These are phyloP conservation scores for Caenorhabditis imperialis DNA, from an alignment of 2,888 invertebrate genomes.

Conservation along the genomic window DNA sequence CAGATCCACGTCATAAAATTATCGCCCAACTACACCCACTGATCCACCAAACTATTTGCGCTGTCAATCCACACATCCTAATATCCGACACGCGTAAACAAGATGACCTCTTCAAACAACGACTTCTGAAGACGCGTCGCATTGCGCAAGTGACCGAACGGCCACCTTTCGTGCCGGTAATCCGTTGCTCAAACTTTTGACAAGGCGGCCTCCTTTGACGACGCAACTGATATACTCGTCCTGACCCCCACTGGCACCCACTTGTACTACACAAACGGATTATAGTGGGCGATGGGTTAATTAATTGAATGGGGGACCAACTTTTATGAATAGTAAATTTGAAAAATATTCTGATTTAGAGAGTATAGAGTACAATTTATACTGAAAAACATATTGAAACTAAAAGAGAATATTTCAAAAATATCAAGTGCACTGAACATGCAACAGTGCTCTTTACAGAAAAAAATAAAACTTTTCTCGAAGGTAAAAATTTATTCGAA, in stretches of 20 bases:
- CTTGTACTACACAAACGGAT: conserved; percentile 45
- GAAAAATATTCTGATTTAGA: background rate
- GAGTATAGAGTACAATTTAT: background rate
- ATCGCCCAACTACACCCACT: no score
- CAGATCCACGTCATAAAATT: no score
- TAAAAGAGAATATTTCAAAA: conserved; percentile 1
- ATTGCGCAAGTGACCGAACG: conserved; percentile 21
- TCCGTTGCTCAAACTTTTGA: conserved; percentile 54
- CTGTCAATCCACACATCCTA: no score
- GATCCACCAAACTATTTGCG: no score
- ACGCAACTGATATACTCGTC: conserved; percentile 50
- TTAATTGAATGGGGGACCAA: background rate
- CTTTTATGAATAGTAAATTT: background rate
- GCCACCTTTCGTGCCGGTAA: conserved; percentile 28
- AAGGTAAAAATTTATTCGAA: background rate
- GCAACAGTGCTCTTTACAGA: conserved; percentile 23
- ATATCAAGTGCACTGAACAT: conserved; percentile 19
- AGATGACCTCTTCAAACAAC: conserved; percentile 16
- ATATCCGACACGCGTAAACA: no score
- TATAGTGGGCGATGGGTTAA: background rate
- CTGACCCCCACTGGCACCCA: conserved; percentile 16
- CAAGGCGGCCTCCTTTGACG: conserved; percentile 37
- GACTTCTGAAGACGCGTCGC: conserved; percentile 22
- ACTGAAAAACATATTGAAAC: background rate
- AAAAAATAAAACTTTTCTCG: background rate